A percentile compares a stretch with the other conserved stretches of the same genome.
These are phyloP conservation scores for Aldabrachelys gigantea DNA, from an alignment of 2,113 vertebrate species.

Conservation along the genomic window DNA sequence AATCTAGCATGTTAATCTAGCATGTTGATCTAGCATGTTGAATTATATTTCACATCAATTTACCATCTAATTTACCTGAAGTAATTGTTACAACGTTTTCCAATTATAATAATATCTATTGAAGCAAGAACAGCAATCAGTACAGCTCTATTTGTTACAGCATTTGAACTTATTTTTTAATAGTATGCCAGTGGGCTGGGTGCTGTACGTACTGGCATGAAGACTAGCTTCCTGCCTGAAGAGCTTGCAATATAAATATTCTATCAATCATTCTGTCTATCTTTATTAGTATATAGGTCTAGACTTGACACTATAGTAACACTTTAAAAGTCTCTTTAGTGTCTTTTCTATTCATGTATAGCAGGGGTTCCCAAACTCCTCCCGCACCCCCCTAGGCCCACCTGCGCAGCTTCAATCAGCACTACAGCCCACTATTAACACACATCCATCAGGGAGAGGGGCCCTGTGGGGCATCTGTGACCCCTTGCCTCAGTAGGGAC, in stretches of 20 bases:
- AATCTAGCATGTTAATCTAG: neutral
- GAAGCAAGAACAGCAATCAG: neutral
- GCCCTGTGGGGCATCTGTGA: too few species aligned
- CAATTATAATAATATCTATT: accelerated
- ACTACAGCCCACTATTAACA: too few species aligned
- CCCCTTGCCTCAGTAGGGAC: too few species aligned
- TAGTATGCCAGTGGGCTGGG: accelerated
- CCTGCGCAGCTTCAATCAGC: too few species aligned
- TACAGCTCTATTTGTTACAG: neutral
- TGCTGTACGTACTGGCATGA: accelerated
- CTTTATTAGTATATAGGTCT: neutral
- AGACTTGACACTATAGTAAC: neutral
- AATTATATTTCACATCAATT: neutral
- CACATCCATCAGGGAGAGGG: too few species aligned
- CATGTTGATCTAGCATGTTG: neutral
- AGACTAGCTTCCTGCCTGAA: neutral
- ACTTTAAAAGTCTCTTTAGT: neutral
- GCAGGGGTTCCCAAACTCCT: neutral
- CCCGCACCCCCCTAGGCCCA: too few species aligned
- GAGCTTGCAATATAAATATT: neutral
- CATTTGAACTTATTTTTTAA: neutral
- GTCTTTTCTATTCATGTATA: accelerated
- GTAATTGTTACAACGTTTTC: neutral
- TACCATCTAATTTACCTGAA: neutral
- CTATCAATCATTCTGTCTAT: neutral